Evolutionary conservation across 2,113 vertebrate genomes (phyloP), one percentile per base, ranked within the genome.

Genomic region (Echinops telfairi): DNA sequence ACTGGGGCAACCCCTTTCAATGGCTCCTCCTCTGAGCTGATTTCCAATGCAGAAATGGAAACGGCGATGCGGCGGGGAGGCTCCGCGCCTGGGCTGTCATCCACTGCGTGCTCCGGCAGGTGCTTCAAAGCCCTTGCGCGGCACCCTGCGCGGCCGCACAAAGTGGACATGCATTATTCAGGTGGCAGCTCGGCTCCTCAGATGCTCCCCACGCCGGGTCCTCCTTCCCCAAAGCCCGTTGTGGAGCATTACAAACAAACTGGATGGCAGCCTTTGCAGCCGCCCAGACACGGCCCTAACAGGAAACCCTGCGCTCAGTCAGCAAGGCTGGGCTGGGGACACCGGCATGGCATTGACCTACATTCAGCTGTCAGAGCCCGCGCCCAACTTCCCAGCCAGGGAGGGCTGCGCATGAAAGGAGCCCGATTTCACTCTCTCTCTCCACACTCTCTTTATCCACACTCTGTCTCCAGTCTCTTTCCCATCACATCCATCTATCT

Each of bases 301-400:
- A 98, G 97, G 97, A 98, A 98, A 97, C 92, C 92, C 85, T 96
- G 97, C 96, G 90, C 96, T 97, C 95, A 97, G 95, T 93, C 95
- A 96, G 96, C 97, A 96, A 96, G 96, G 78, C 94, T 97, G 95
- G 96, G 96, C 97, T 97, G 97, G 1, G 86, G 97, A 96, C 97
- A 96, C 89, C 95, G 19, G 92, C 96, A 98, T 98, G 96, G 96
- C 96, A 97, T 97, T 98, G 98, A 98, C 98, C 98, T 98, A 98
- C 96, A 98, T 98, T 98, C 96, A 89, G 91, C 95, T 86, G 91
- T 91, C 94, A 53, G 47, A 7, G 47, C 10, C 93, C 92, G 95
- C 96, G 97, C 84, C 62, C 78, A 97, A 98, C 96, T 97, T 97
- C 93, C 95, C 96, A 96, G 95, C 95, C 82, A 85, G 94, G 83